Percentiles rank a stretch among this genome's conserved stretches.
These are phyloP conservation scores for Acropora yongei DNA, from an alignment of 64 coral and sea anemone genomes.

Conservation along the genomic window DNA sequence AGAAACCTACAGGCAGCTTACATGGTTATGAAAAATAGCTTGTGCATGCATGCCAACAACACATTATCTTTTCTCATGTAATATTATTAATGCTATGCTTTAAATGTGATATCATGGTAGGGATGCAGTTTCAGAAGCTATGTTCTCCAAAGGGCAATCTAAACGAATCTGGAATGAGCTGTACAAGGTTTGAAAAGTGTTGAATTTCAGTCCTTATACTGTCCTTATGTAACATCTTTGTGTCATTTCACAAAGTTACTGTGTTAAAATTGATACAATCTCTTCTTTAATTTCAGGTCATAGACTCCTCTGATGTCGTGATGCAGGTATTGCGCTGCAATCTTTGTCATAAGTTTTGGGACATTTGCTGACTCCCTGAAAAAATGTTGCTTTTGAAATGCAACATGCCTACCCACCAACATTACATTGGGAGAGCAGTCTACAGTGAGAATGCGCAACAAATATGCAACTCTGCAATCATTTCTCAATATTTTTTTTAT, in stretches of 20 bases:
- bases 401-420: no score
- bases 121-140: conserved; percentile 68
- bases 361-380: not conserved
- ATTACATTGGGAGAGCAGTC: no score
- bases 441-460: no score
- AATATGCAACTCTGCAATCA: no score
- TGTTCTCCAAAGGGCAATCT: conserved; percentile 95
- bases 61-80: no score
- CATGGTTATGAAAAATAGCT: no score
- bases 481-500: no score
- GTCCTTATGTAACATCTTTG: not conserved
- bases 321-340: conserved; percentile 68
- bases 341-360: not conserved
- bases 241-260: not conserved
- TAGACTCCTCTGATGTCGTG: conserved; percentile 97
- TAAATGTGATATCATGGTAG: conserved; percentile 3
- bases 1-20: no score
- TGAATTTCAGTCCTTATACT: not conserved
- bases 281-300: conserved; percentile 62
- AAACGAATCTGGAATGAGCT: conserved; percentile 99
- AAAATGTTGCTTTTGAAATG: no score
- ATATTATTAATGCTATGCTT: no score
- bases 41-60: no score
- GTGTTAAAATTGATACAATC: not conserved
- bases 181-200: conserved; percentile 80